These are phyloP conservation scores for Beris chalybata DNA, from an alignment of 2,888 invertebrate genomes.

Conservation along the genomic window DNA sequence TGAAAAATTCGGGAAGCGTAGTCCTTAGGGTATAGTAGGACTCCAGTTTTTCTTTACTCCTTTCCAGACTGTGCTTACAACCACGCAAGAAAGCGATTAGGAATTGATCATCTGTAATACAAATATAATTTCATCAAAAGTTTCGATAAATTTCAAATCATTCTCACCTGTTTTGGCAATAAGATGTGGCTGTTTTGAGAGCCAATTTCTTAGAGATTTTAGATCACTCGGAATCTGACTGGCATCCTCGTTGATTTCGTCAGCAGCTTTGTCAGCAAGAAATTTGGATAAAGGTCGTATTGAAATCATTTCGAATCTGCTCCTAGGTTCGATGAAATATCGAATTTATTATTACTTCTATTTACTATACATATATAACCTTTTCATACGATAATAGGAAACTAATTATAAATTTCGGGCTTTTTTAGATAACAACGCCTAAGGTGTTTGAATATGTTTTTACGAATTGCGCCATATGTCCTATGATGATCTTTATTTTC, in stretches of 20 bases:
- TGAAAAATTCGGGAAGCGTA: slow-evolving; percentile 60
- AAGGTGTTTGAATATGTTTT: too few relatives aligned
- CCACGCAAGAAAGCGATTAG: slow-evolving; percentile 65
- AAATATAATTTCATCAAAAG: background rate
- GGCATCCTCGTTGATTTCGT: slow-evolving; percentile 61
- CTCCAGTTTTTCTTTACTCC: slow-evolving; percentile 65
- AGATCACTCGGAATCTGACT: slow-evolving; percentile 57
- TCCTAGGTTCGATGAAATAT: too few relatives aligned
- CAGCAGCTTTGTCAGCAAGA: slow-evolving; percentile 57
- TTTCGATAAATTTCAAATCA: background rate
- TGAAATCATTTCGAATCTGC: background rate
- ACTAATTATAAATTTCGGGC: too few relatives aligned
- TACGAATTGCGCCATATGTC: too few relatives aligned
- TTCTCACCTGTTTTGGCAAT: slow-evolving; percentile 60
- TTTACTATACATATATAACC: too few relatives aligned
- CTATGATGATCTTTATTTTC: too few relatives aligned
- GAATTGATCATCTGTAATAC: slow-evolving; percentile 63
- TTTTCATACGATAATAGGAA: too few relatives aligned
- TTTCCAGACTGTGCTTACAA: slow-evolving; percentile 66
- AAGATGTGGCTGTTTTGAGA: slow-evolving; percentile 61
- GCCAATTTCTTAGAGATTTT: slow-evolving; percentile 60
- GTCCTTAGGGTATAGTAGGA: slow-evolving; percentile 60
- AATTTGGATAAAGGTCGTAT: slow-evolving; percentile 52
- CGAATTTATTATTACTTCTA: too few relatives aligned
- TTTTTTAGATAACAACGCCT: too few relatives aligned